Conservation (phyloP, 2,797 vertebrate species). For the Platalea minor region DNA sequence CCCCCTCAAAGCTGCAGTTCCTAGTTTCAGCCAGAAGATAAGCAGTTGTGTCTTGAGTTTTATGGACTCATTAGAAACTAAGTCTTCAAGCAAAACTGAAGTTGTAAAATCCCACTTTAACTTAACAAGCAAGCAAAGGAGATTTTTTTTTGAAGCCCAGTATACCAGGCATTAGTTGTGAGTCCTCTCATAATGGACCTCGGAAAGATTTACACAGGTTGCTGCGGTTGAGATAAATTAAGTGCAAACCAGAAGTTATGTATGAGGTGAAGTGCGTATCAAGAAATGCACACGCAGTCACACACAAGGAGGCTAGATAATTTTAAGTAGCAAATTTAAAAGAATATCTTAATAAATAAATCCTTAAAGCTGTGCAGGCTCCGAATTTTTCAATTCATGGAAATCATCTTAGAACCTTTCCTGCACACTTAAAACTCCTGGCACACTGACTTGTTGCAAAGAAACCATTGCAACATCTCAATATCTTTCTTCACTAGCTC, state of each 20-base stretch:
- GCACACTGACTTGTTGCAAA: conserved; percentile 24
- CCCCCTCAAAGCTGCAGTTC: not conserved
- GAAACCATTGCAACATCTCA: conserved; percentile 55
- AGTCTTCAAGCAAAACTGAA: not conserved
- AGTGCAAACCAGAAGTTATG: not conserved
- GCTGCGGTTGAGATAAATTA: not conserved
- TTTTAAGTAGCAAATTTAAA: not conserved
- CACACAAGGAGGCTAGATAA: not conserved
- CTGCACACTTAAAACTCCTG: not conserved
- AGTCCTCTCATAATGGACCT: not conserved
- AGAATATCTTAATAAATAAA: not conserved
- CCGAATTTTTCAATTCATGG: not conserved
- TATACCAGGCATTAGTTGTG: not conserved
- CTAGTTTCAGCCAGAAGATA: not conserved
- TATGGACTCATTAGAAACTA: not conserved
- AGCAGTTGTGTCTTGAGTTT: not conserved
- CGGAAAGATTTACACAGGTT: not conserved
- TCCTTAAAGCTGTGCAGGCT: not conserved
- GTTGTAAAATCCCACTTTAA: not conserved
- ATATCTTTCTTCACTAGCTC: conserved; percentile 35
- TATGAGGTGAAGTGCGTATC: not conserved
- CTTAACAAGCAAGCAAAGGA: not conserved
- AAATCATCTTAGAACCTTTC: not conserved
- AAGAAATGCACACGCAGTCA: not conserved
- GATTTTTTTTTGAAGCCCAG: not conserved